Evolutionary conservation across 2,888 invertebrate genomes (phyloP).

Genomic region (Yponomeuta cagnagella): DNA sequence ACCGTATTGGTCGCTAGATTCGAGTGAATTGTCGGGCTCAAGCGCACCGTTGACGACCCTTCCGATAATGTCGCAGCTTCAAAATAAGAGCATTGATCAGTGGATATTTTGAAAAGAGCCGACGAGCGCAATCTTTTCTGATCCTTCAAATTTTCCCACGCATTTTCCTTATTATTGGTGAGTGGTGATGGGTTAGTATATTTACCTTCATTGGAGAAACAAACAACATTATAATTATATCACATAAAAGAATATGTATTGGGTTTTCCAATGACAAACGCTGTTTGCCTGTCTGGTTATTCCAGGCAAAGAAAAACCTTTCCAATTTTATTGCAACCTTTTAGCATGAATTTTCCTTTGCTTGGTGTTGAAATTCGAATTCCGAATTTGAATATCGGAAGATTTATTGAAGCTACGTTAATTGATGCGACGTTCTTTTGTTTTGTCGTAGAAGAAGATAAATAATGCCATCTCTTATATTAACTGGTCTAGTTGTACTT

Average conservation of each 20-base stretch:
- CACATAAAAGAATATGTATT: neutral
- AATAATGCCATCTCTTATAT: too few relatives aligned
- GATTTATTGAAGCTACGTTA: neutral
- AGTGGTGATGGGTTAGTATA: neutral
- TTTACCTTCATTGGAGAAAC: neutral
- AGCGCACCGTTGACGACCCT: too few relatives aligned
- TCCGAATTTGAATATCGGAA: neutral
- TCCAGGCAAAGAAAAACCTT: neutral
- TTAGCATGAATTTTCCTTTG: neutral
- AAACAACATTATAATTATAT: neutral
- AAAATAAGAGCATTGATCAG: too few relatives aligned
- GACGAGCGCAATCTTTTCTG: too few relatives aligned
- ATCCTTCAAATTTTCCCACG: too few relatives aligned
- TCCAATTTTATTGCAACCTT: neutral
- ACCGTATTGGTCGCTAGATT: too few relatives aligned
- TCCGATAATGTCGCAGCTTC: too few relatives aligned
- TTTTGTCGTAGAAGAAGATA: too few relatives aligned
- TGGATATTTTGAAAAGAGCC: too few relatives aligned
- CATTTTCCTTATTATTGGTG: too few relatives aligned
- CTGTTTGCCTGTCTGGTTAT: neutral
- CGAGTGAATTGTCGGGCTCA: too few relatives aligned
- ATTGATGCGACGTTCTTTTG: neutral
- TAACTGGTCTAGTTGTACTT: too few relatives aligned
- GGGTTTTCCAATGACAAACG: neutral
- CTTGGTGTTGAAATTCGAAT: neutral